Base-by-base conservation (phyloP, 1,140 invertebrate species). In the Drosophila fuyamai region DNA sequence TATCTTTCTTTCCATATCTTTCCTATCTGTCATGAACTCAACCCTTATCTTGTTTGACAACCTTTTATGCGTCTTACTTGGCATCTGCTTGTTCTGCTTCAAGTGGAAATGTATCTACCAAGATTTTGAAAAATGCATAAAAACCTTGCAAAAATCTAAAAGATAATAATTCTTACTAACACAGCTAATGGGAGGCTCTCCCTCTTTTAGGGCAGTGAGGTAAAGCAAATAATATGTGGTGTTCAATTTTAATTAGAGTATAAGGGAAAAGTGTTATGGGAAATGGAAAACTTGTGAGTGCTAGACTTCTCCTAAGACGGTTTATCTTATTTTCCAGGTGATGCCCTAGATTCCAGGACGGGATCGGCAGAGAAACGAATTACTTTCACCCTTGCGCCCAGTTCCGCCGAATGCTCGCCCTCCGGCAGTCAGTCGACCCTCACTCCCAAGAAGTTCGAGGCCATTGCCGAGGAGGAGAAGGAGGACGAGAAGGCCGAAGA, bases 381-480 rank as follows among this genome's bases (percentile, higher is more conserved):
- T 9, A 92, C 83, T 0, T 92, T 92, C 41, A 92, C 91, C 6
- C 35, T 92, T 56, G 76, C 82, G 0, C 48, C 68, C 8, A 74
- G 79, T 14, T 76, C 73, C 0, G 53, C 72, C 4, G 90, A 92
- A 18, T 79, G 76, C 8, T 91, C 91, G 10, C 91, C 89, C 0
- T 84, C 92, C 46, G 84, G 85, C 36, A 90, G 89, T 47, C 91
- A 88, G 10, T 18, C 47, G 32, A 88, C 81, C 4, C 43, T 92
- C 29, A 76, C 76, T 7, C 80, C 89, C 29, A 90, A 91, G 13
- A 90, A 90, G 40, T 91, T 91, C 54, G 89, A 90, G 47, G 59
- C 74, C 4, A 92, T 92, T 60, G 81, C 75, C 44, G 91, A 92
- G 56, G 91, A 92, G 41, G 90, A 86, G 0, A 86, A 88, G 46